These are phyloP conservation scores for Nomada ferruginata DNA, from an alignment of 2,888 invertebrate genomes.

Conservation along the genomic window DNA sequence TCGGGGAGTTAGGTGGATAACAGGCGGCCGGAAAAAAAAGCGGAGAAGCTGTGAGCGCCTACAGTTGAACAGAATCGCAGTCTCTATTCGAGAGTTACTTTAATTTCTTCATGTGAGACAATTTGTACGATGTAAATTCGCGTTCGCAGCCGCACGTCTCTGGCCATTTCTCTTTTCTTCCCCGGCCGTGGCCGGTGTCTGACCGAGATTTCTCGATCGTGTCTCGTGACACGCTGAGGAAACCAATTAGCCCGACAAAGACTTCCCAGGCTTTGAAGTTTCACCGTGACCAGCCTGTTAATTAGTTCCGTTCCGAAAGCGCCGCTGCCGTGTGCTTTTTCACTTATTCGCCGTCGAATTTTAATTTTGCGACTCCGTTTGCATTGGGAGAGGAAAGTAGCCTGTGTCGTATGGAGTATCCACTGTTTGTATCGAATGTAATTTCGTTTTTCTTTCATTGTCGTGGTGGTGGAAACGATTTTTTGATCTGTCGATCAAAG, in stretches of 20 bases:
- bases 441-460: too few relatives aligned
- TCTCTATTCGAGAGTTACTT: constrained; percentile 39
- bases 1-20: constrained; percentile 17
- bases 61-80: constrained; percentile 13
- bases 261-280: constrained; percentile 20
- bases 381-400: not conserved
- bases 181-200: not conserved
- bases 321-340: not conserved
- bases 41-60: constrained; percentile 17
- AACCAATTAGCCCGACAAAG: constrained; percentile 33
- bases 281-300: constrained; percentile 5
- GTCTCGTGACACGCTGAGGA: not conserved
- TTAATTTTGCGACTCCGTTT: not conserved
- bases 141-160: not conserved
- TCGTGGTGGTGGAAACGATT: too few relatives aligned
- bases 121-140: constrained; percentile 28
- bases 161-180: not conserved
- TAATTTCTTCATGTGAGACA: constrained; percentile 39
- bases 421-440: not conserved
- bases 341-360: not conserved
- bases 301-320: constrained; percentile 17
- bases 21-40: not conserved
- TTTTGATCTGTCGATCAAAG: too few relatives aligned
- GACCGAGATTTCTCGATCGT: not conserved
- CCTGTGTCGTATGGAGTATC: not conserved